These are phyloP conservation scores for Dipodomys ordii DNA, from an alignment of 2,113 vertebrate species.

Conservation along the genomic window DNA sequence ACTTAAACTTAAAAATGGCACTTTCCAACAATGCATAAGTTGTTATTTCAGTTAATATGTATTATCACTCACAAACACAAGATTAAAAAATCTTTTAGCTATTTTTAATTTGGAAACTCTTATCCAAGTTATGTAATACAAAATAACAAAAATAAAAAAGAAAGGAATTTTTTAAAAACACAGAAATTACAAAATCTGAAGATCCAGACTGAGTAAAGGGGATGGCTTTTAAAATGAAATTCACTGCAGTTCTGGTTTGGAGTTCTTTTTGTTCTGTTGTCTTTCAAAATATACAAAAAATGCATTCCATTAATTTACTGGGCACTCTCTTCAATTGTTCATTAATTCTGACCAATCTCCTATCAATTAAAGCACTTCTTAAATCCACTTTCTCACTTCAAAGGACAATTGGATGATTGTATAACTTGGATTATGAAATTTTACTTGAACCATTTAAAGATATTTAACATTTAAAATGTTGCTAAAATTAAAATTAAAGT, in stretches of 20 bases:
- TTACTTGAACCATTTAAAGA: conserved; percentile 23
- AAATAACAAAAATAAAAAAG: conserved; percentile 53
- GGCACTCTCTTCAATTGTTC: not conserved
- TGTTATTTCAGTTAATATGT: conserved; percentile 23
- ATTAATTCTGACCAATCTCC: not conserved
- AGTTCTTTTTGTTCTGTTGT: too few species aligned
- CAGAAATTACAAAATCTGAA: not conserved
- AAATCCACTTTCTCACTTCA: not conserved
- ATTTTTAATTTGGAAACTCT: not conserved
- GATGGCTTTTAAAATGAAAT: not conserved
- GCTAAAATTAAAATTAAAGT: conserved; percentile 30
- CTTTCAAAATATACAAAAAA: too few species aligned
- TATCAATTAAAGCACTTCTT: conserved; percentile 13
- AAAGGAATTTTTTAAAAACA: not conserved
- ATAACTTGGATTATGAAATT: conserved; percentile 38
- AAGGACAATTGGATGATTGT: not conserved
- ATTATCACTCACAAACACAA: not conserved
- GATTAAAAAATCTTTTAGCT: not conserved
- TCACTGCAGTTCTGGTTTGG: conserved; percentile 1
- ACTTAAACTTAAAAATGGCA: not conserved
- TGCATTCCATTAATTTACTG: not conserved
- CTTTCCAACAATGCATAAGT: conserved; percentile 30
- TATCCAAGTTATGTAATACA: not conserved
- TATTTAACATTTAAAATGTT: conserved; percentile 44
- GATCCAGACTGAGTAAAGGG: not conserved